These are phyloP conservation scores for Drosophila tristis DNA, from an alignment of 1,140 invertebrate genomes.

Conservation along the genomic window DNA sequence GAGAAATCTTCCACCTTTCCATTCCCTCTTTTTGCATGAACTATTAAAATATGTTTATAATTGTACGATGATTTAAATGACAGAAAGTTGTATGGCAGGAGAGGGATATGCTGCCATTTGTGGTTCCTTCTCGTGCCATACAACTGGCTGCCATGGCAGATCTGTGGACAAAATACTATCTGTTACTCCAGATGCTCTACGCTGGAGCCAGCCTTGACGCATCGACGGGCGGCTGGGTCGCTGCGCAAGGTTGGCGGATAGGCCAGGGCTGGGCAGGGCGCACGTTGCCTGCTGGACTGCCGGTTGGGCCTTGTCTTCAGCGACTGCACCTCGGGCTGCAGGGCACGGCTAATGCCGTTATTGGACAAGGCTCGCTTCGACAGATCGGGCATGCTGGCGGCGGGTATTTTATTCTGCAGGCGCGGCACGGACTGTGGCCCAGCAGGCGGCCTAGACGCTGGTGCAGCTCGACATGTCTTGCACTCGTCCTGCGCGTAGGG, in stretches of 20 bases:
- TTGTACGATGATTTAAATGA: background rate
- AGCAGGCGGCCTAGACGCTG: background rate
- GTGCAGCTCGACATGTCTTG: background rate
- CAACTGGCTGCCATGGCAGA: constrained; percentile 19
- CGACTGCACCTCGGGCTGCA: no score
- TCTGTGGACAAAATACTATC: background rate
- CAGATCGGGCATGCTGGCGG: constrained; percentile 57
- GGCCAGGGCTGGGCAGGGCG: constrained; percentile 7
- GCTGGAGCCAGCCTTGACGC: background rate
- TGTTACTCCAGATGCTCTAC: background rate
- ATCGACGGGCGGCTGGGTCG: background rate
- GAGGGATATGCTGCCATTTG: background rate
- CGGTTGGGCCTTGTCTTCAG: background rate
- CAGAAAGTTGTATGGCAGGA: constrained; percentile 21
- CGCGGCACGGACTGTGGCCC: background rate
- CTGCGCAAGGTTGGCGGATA: constrained; percentile 15
- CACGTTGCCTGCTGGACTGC: background rate
- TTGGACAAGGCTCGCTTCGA: background rate
- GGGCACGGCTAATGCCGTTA: background rate
- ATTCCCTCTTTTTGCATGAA: no score
- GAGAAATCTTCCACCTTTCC: no score
- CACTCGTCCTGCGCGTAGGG: background rate
- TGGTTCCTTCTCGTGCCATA: background rate
- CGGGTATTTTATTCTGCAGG: background rate
- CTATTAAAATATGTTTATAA: constrained; percentile 3